Percentiles rank a stretch among this genome's conserved stretches.
These are phyloP conservation scores for Chaetophractus vellerosus DNA, from an alignment of 2,797 vertebrate genomes.

Conservation along the genomic window DNA sequence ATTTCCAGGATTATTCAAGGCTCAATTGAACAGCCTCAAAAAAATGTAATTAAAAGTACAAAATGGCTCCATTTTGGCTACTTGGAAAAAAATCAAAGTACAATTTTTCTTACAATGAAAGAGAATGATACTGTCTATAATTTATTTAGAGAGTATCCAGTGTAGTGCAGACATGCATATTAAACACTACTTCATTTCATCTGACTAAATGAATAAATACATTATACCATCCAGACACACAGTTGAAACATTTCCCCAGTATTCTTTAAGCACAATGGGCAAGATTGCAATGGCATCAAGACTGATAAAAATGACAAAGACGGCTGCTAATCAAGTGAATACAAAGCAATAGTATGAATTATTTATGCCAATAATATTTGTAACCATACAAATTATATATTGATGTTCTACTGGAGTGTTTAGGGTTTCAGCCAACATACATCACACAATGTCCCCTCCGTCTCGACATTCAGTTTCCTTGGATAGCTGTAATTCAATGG, in stretches of 20 bases:
- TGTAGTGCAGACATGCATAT: constrained; percentile 79
- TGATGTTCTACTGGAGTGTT: constrained; percentile 76
- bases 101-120: constrained; percentile 78
- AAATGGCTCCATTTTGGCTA: constrained; percentile 72
- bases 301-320: constrained; percentile 85
- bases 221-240: constrained; percentile 78
- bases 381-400: constrained; percentile 83
- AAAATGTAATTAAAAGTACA: constrained; percentile 72
- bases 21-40: constrained; percentile 60
- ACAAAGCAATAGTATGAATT: constrained; percentile 80
- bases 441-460: neutral
- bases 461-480: constrained; percentile 58
- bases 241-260: constrained; percentile 83
- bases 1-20: constrained; percentile 47
- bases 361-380: constrained; percentile 86
- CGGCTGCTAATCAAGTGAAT: constrained; percentile 77
- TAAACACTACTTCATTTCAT: constrained; percentile 80
- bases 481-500: constrained; percentile 63
- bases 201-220: constrained; percentile 84
- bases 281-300: constrained; percentile 82
- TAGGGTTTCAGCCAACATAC: constrained; percentile 67
- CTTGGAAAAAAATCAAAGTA: constrained; percentile 55
- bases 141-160: constrained; percentile 75
- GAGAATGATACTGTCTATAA: constrained; percentile 65
- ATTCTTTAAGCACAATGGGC: constrained; percentile 83